Percentiles rank a stretch among this genome's conserved stretches.
phyloP scores from a whole-genome alignment of 1,140 invertebrate species.

The Homarus americanus region DNA sequence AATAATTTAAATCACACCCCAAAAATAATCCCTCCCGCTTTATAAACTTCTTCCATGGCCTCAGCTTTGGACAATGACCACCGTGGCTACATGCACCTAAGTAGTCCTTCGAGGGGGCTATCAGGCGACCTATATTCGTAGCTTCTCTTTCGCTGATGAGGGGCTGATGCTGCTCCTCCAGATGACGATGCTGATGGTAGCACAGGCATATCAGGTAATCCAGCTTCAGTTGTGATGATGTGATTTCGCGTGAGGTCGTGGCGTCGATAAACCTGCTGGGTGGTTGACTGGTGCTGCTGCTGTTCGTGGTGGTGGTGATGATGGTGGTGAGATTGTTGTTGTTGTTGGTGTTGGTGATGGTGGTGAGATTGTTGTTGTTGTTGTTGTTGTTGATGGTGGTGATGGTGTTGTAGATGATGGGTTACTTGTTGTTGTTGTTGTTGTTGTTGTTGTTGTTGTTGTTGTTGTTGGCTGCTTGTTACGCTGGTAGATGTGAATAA shows the following conservation, averaged over 20 bases:
- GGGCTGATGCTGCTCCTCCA: too few relatives aligned
- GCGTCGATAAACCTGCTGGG: constrained; percentile 20
- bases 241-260: constrained; percentile 42
- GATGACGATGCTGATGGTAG: too few relatives aligned
- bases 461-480: too few relatives aligned
- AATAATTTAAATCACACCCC: too few relatives aligned
- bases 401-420: background rate
- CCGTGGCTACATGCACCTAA: constrained; percentile 54
- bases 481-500: too few relatives aligned
- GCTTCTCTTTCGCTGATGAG: constrained; percentile 26
- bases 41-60: constrained; percentile 22
- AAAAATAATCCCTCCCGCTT: too few relatives aligned
- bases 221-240: constrained; percentile 8
- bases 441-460: too few relatives aligned
- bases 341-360: background rate
- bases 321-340: background rate
- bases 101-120: constrained; percentile 51
- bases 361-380: background rate
- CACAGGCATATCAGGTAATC: background rate
- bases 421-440: background rate
- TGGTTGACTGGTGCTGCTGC: background rate
- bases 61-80: constrained; percentile 22
- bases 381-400: background rate
- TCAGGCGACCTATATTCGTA: constrained; percentile 50
- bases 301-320: constrained; percentile 27